These are phyloP conservation scores for Hormaphis cornu DNA, from an alignment of 1,140 invertebrate species.

Conservation along the genomic window DNA sequence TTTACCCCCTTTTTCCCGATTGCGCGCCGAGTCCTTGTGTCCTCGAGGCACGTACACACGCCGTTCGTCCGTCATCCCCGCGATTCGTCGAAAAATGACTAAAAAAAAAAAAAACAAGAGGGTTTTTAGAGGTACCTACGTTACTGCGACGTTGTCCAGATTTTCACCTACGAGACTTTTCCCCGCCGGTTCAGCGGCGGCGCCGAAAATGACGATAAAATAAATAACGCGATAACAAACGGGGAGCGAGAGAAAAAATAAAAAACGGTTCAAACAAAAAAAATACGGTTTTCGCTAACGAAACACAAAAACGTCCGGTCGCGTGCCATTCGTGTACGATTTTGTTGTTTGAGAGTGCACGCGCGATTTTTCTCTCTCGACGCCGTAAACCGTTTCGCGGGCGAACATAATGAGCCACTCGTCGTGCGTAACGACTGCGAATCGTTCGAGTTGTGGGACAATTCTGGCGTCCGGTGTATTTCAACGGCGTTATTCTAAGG, in stretches of 20 bases:
- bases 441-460: too few species aligned
- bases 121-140: background rate
- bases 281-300: conserved; percentile 14
- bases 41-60: conserved; percentile 15
- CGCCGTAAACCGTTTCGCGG: too few species aligned
- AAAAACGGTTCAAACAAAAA: conserved; percentile 24
- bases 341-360: background rate
- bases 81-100: too few species aligned
- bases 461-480: too few species aligned
- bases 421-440: too few species aligned
- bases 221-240: conserved; percentile 20
- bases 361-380: background rate
- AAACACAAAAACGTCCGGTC: background rate
- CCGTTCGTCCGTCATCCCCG: too few species aligned
- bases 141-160: conserved; percentile 3
- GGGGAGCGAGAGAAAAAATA: background rate
- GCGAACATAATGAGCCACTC: too few species aligned
- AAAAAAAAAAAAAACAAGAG: conserved; percentile 30
- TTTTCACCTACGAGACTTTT: conserved; percentile 24
- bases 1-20: background rate
- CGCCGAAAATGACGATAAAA: conserved; percentile 22
- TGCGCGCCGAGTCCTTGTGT: background rate
- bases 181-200: background rate
- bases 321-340: background rate
- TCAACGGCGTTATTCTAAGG: too few species aligned